Conservation (phyloP, 2,888 invertebrate genomes). For the Serripes groenlandicus region DNA sequence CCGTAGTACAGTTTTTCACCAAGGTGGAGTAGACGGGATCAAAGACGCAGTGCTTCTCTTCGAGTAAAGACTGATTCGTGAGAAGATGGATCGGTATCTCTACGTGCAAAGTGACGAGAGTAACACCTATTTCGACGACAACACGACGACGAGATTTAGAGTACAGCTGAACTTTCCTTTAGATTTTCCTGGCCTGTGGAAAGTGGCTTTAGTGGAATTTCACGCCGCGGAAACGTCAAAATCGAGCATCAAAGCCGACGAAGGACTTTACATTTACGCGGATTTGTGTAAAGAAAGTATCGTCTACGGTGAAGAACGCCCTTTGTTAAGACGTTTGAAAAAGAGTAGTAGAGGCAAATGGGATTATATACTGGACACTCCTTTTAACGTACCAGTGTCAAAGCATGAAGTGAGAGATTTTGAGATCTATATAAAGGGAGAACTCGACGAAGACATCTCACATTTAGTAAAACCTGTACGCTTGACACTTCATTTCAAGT, state of each 20-base stretch:
- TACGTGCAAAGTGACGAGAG: conserved; percentile 48
- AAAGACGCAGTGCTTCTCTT: too few species aligned
- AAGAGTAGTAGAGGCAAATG: conserved; percentile 23
- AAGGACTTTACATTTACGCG: conserved; percentile 28
- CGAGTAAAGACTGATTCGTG: too few species aligned
- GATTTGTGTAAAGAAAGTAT: conserved; percentile 31
- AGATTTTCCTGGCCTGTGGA: conserved; percentile 22
- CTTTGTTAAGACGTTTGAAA: conserved; percentile 34
- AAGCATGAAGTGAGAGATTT: conserved; percentile 26
- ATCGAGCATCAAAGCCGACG: conserved; percentile 9
- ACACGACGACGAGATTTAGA: conserved; percentile 20
- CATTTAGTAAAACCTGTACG: conserved; percentile 21
- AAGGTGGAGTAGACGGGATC: conserved; percentile 2
- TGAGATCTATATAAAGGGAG: conserved; percentile 28
- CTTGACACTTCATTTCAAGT: conserved; percentile 31
- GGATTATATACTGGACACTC: conserved; percentile 27
- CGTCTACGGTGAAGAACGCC: conserved; percentile 25
- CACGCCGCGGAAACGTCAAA: conserved; percentile 31
- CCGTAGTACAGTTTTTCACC: conserved; percentile 25
- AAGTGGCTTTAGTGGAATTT: conserved; percentile 26
- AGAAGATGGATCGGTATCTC: conserved; percentile 31
- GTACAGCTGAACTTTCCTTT: conserved; percentile 40
- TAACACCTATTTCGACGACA: conserved; percentile 28
- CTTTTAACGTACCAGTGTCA: conserved; percentile 22
- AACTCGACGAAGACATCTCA: conserved; percentile 10